A percentile compares a stretch with the other conserved stretches of the same genome.
Evolutionary conservation across 2,113 vertebrate species (phyloP).

Genomic region (Felis chaus): DNA sequence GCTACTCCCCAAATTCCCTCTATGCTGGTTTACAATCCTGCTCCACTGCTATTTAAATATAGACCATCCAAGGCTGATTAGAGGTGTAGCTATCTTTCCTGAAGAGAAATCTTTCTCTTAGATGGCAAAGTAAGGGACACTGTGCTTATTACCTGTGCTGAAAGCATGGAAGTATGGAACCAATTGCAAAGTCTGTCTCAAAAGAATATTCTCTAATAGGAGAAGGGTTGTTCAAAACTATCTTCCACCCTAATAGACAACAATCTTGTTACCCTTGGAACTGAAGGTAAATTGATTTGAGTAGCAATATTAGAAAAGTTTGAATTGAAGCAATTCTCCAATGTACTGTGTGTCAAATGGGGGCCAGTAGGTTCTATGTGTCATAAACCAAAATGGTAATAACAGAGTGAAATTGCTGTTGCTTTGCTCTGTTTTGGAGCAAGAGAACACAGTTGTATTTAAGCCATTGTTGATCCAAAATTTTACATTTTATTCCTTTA

Average conservation of each 20-base stretch:
- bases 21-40: slow-evolving; percentile 31
- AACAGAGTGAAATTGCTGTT: slow-evolving; percentile 73
- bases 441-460: slow-evolving; percentile 55
- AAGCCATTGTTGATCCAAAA: slow-evolving; percentile 61
- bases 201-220: slow-evolving; percentile 19
- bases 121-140: neutral
- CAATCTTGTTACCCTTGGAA: slow-evolving; percentile 66
- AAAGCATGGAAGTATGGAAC: neutral
- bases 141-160: neutral
- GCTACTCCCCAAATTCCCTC: neutral
- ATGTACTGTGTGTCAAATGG: slow-evolving; percentile 53
- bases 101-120: slow-evolving; percentile 10
- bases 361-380: neutral
- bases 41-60: neutral
- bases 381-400: slow-evolving; percentile 72
- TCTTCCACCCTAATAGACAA: neutral
- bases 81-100: neutral
- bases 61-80: neutral
- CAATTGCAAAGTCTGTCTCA: neutral
- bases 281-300: slow-evolving; percentile 66
- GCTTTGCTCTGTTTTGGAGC: slow-evolving; percentile 72
- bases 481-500: neutral
- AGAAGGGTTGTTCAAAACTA: neutral
- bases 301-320: slow-evolving; percentile 39
- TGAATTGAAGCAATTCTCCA: slow-evolving; percentile 56